phyloP scores from a whole-genome alignment of 1,140 invertebrate genomes.

The Maniola jurtina region DNA sequence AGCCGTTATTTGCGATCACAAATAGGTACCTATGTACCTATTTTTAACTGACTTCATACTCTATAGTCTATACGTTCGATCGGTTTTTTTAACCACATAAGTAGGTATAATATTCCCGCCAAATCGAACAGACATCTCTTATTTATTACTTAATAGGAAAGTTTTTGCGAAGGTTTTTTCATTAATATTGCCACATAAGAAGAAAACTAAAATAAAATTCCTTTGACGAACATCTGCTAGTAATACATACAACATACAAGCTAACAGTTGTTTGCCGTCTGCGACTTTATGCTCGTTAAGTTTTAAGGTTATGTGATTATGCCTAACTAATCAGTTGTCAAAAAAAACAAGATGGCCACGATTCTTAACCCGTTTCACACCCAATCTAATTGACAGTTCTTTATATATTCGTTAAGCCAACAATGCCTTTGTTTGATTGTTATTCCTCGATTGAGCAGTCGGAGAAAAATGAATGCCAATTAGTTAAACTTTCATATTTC shows the following conservation, averaged over 20 bases:
- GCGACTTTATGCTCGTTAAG: slow-evolving; percentile 4
- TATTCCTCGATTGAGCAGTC: slow-evolving; percentile 20
- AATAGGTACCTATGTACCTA: too few relatives aligned
- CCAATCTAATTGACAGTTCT: slow-evolving; percentile 36
- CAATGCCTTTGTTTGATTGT: slow-evolving; percentile 26
- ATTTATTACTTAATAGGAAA: too few relatives aligned
- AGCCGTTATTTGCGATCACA: too few relatives aligned
- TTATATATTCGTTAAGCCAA: slow-evolving; percentile 31
- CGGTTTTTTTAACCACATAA: too few relatives aligned
- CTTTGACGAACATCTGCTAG: too few relatives aligned
- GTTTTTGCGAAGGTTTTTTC: too few relatives aligned
- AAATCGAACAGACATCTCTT: too few relatives aligned
- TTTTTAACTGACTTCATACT: too few relatives aligned
- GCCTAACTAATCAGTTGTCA: slow-evolving; percentile 22
- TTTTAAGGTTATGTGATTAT: slow-evolving; percentile 9
- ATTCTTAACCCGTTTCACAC: slow-evolving; percentile 26
- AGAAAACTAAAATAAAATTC: neutral
- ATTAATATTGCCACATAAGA: neutral
- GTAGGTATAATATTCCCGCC: too few relatives aligned
- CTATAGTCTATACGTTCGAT: too few relatives aligned
- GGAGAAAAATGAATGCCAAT: slow-evolving; percentile 36
- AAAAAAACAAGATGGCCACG: slow-evolving; percentile 19
- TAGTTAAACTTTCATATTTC: slow-evolving; percentile 28
- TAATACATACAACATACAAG: neutral
- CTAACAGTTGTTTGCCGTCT: slow-evolving; percentile 5